These are phyloP conservation scores for Cantharis lateralis DNA, from an alignment of 2,888 invertebrate species.

Conservation along the genomic window DNA sequence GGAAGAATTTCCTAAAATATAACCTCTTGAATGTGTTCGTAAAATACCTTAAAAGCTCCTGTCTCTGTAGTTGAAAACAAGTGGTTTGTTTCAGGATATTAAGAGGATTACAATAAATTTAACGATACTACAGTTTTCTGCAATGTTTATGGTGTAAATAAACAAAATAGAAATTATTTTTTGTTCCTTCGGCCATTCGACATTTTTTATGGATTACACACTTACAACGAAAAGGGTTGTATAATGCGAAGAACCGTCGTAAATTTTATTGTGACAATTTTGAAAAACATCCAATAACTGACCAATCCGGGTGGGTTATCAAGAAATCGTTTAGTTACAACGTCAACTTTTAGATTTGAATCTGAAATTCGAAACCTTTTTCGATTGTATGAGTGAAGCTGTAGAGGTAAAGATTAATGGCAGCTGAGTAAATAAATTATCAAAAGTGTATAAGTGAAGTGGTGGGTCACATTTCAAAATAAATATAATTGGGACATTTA, in stretches of 20 bases:
- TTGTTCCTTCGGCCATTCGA: background rate
- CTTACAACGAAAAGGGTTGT: background rate
- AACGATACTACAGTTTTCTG: background rate
- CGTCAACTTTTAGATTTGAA: slow-evolving; percentile 15
- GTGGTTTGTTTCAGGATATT: background rate
- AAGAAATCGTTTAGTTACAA: background rate
- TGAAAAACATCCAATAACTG: background rate
- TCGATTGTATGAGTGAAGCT: slow-evolving; percentile 3
- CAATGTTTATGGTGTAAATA: background rate
- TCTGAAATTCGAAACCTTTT: slow-evolving; percentile 12
- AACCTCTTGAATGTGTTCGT: background rate
- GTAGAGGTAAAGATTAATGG: slow-evolving; percentile 12
- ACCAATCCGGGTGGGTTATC: background rate
- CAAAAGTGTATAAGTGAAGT: background rate
- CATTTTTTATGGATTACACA: background rate
- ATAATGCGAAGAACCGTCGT: background rate
- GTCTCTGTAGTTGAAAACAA: background rate
- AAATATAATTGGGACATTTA: slow-evolving; percentile 4
- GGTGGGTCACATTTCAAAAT: slow-evolving; percentile 19
- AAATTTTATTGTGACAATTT: background rate
- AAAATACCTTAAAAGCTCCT: slow-evolving; percentile 3
- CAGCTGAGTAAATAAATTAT: slow-evolving; percentile 24
- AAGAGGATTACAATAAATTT: background rate
- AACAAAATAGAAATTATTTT: background rate
- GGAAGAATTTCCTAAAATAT: background rate